Conservation (phyloP, 2,113 vertebrate genomes). For the Vulpes ferrilata region DNA sequence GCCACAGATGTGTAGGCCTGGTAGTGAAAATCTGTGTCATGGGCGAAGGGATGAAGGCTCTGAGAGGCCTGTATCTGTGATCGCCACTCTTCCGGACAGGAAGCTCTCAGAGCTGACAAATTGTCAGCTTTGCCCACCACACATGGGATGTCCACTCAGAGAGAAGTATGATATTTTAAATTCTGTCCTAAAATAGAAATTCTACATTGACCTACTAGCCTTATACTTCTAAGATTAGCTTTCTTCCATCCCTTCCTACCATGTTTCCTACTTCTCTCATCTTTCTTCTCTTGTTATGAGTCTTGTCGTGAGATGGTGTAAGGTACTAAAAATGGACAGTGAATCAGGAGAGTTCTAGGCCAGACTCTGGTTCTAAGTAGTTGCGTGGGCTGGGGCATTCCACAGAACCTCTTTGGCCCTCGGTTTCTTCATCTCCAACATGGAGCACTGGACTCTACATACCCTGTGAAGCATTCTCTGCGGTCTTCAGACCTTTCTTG, state of each 20-base stretch:
- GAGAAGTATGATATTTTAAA: not conserved
- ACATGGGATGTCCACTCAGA: not conserved
- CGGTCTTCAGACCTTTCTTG: not conserved
- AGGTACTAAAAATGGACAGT: not conserved
- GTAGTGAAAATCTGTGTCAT: constrained; percentile 54
- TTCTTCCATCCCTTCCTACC: not conserved
- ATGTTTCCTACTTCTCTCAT: not conserved
- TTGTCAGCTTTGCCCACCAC: not conserved
- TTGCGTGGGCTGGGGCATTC: not conserved
- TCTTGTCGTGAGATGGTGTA: not conserved
- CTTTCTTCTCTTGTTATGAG: not conserved
- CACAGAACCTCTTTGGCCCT: not conserved
- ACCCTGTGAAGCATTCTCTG: not conserved
- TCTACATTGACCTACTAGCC: too few species aligned
- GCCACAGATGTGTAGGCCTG: not conserved
- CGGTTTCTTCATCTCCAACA: not conserved
- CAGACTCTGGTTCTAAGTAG: not conserved
- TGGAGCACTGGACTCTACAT: not conserved
- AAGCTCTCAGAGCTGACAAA: not conserved
- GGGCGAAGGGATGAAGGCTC: constrained; percentile 1
- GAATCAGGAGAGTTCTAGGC: not conserved
- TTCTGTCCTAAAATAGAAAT: not conserved
- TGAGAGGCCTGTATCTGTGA: not conserved
- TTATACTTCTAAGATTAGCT: not conserved
- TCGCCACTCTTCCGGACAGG: not conserved